These are phyloP conservation scores for Prunella strophiata DNA, from an alignment of 2,797 vertebrate genomes.

Conservation along the genomic window DNA sequence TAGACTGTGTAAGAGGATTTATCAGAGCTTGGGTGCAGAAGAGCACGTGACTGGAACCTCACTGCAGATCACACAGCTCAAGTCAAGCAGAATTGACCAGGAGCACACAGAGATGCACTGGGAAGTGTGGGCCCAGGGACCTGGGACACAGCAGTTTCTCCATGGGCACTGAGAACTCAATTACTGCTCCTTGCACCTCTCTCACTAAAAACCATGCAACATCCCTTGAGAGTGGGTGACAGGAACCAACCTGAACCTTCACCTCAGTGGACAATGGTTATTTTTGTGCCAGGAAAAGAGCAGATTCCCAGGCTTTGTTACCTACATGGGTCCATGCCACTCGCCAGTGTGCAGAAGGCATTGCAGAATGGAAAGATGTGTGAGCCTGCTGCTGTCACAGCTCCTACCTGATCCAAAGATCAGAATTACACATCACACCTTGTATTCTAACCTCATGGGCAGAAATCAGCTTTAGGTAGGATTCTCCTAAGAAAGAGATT, in stretches of 20 bases:
- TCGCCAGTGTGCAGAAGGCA: fast-evolving
- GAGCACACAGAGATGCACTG: not conserved
- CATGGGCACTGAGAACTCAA: fast-evolving
- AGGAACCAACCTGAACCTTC: not conserved
- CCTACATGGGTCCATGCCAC: fast-evolving
- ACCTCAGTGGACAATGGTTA: not conserved
- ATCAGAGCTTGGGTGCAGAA: not conserved
- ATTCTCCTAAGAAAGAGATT: not conserved
- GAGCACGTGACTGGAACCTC: not conserved
- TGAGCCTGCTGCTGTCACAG: not conserved
- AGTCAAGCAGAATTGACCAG: fast-evolving
- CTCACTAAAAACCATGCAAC: fast-evolving
- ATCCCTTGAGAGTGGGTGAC: not conserved
- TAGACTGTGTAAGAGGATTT: slow-evolving; percentile 42
- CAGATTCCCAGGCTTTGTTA: not conserved
- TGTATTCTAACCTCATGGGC: not conserved
- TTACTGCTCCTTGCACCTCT: not conserved
- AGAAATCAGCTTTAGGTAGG: not conserved
- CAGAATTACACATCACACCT: not conserved
- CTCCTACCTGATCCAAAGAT: not conserved
- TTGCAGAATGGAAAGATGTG: not conserved
- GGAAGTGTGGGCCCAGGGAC: fast-evolving
- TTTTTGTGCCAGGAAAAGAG: not conserved
- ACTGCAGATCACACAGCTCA: not conserved
- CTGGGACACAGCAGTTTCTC: not conserved